Evolutionary conservation across 2,888 invertebrate genomes (phyloP).

Genomic region (Anodontia alba): DNA sequence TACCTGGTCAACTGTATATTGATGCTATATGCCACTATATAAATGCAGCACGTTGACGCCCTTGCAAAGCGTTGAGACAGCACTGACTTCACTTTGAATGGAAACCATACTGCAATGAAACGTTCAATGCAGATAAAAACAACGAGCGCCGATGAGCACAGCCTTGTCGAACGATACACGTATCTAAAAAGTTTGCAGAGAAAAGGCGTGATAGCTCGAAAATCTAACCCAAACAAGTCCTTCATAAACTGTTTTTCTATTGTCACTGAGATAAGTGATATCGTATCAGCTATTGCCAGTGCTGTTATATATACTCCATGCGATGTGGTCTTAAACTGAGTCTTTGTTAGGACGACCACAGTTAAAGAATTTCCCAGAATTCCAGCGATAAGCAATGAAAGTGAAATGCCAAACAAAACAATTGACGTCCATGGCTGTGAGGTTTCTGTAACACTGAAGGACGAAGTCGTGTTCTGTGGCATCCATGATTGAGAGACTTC

Average conservation of each 20-base stretch:
- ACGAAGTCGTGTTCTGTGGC: too few relatives aligned
- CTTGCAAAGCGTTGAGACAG: slow-evolving; percentile 40
- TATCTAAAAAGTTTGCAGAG: slow-evolving; percentile 66
- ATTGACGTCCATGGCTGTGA: too few relatives aligned
- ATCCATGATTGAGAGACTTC: too few relatives aligned
- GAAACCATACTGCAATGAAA: slow-evolving; percentile 66
- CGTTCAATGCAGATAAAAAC: slow-evolving; percentile 64
- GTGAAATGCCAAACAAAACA: too few relatives aligned
- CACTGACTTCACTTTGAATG: slow-evolving; percentile 52
- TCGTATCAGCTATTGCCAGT: slow-evolving; percentile 61
- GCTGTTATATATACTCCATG: slow-evolving; percentile 57
- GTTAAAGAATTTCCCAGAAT: slow-evolving; percentile 59
- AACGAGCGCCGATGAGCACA: slow-evolving; percentile 66
- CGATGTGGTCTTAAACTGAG: slow-evolving; percentile 38
- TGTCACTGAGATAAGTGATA: slow-evolving; percentile 49
- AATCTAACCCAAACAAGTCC: slow-evolving; percentile 51
- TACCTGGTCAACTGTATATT: slow-evolving; percentile 56
- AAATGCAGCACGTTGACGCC: slow-evolving; percentile 12
- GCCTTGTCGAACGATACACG: slow-evolving; percentile 54
- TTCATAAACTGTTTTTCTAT: slow-evolving; percentile 62
- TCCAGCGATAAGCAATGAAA: slow-evolving; percentile 30
- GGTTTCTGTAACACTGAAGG: too few relatives aligned
- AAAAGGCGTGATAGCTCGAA: slow-evolving; percentile 48
- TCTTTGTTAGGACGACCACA: slow-evolving; percentile 49
- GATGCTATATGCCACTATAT: slow-evolving; percentile 26